phyloP scores from a whole-genome alignment of 2,888 invertebrate species.

The Osedax frankpressi region DNA sequence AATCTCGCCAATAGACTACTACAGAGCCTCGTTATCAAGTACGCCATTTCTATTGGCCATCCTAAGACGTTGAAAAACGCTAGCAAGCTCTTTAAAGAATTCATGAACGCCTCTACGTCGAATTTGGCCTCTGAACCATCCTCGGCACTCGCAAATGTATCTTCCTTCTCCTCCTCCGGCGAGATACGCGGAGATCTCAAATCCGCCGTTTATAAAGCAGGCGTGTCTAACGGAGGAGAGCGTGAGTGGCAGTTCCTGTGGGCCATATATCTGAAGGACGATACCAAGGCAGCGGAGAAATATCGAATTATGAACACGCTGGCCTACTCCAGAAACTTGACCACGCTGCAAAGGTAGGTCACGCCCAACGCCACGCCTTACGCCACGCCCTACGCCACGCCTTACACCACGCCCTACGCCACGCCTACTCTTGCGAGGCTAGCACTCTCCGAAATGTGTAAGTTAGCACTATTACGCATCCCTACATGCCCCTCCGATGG shows the following conservation, averaged over 20 bases:
- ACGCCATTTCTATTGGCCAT: not conserved
- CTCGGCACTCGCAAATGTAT: too few relatives aligned
- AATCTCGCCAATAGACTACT: not conserved
- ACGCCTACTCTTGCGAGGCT: too few relatives aligned
- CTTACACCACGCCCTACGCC: slow-evolving; percentile 60
- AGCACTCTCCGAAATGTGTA: too few relatives aligned
- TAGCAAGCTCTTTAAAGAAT: not conserved
- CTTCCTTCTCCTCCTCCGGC: not conserved
- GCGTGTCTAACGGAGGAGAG: slow-evolving; percentile 44
- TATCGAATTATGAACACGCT: slow-evolving; percentile 35
- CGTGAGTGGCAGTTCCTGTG: slow-evolving; percentile 42
- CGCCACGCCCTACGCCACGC: slow-evolving; percentile 50
- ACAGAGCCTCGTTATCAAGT: not conserved
- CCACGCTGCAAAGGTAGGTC: slow-evolving; percentile 36
- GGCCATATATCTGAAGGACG: slow-evolving; percentile 31
- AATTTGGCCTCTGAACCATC: too few relatives aligned
- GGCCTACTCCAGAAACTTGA: slow-evolving; percentile 35
- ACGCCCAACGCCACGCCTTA: not conserved
- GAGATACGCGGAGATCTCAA: slow-evolving; percentile 63
- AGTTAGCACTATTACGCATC: too few relatives aligned
- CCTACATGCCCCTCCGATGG: too few relatives aligned
- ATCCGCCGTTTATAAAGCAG: slow-evolving; percentile 56
- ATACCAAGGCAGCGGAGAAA: slow-evolving; percentile 39
- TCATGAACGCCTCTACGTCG: not conserved
- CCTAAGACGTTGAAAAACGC: not conserved